A percentile compares a stretch with the other conserved stretches of the same genome.
Conservation (phyloP, 1,140 invertebrate species). For the Brachionus koreanus region DNA sequence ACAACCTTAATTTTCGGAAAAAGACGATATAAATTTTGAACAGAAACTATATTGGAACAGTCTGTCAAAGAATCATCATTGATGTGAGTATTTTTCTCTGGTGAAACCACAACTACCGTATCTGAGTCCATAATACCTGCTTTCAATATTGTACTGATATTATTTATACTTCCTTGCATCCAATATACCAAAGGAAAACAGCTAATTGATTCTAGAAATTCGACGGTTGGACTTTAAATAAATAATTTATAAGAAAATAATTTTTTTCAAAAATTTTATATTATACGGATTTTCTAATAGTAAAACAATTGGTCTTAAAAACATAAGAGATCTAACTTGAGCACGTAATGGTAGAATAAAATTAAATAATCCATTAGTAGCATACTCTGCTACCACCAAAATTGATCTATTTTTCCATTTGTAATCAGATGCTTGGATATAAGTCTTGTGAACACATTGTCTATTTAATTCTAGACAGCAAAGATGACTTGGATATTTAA, state of each 20-base stretch:
- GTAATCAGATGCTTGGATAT: conserved; percentile 75
- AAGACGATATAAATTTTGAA: conserved; percentile 97
- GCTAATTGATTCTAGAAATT: conserved; percentile 88
- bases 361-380: conserved; percentile 95
- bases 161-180: conserved; percentile 84
- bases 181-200: conserved; percentile 90
- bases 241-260: not conserved
- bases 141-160: conserved; percentile 31
- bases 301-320: conserved; percentile 90
- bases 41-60: conserved; percentile 96
- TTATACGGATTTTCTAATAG: conserved; percentile 70
- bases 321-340: conserved; percentile 87
- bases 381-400: conserved; percentile 90
- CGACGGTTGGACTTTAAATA: conserved; percentile 71
- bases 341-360: conserved; percentile 94
- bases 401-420: conserved; percentile 96
- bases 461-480: conserved; percentile 39
- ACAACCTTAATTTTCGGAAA: conserved; percentile 96
- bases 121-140: conserved; percentile 39
- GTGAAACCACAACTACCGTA: conserved; percentile 39
- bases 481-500: conserved; percentile 15
- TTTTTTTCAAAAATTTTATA: not conserved
- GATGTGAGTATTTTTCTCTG: conserved; percentile 60
- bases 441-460: conserved; percentile 3
- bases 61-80: conserved; percentile 92